Conservation (phyloP, 1,140 invertebrate species). For the Andrena cerasifolii region DNA sequence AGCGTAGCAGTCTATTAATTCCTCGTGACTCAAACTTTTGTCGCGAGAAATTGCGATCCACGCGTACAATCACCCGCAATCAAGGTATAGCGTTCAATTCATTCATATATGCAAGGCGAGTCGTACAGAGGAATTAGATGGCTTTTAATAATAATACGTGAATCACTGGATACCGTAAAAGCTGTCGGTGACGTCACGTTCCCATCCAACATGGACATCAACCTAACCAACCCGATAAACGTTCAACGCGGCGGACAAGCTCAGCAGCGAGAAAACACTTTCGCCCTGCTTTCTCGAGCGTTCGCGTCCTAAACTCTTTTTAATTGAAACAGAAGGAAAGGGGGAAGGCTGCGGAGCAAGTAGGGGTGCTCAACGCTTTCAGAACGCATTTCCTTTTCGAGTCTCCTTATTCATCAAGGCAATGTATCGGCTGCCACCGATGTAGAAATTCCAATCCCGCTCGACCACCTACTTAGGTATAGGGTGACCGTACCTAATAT, state of each 20-base stretch:
- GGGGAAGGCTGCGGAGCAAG: too few relatives aligned
- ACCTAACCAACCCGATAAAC: background rate
- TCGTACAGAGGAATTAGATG: slow-evolving; percentile 20
- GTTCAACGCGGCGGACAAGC: background rate
- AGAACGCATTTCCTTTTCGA: too few relatives aligned
- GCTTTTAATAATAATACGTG: slow-evolving; percentile 49
- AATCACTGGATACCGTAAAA: slow-evolving; percentile 44
- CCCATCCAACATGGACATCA: slow-evolving; percentile 10
- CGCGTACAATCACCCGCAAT: slow-evolving; percentile 45
- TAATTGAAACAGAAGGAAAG: too few relatives aligned
- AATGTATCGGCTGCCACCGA: too few relatives aligned
- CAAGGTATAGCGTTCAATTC: slow-evolving; percentile 24
- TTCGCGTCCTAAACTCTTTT: background rate
- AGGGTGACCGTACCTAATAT: too few relatives aligned
- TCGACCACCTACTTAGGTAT: too few relatives aligned
- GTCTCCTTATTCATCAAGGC: too few relatives aligned
- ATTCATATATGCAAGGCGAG: slow-evolving; percentile 44
- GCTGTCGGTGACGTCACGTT: slow-evolving; percentile 20
- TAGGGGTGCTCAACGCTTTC: too few relatives aligned
- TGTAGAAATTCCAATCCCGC: too few relatives aligned
- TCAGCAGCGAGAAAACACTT: too few relatives aligned
- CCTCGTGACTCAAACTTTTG: slow-evolving; percentile 46
- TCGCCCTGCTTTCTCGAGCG: background rate
- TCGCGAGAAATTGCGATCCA: slow-evolving; percentile 41
- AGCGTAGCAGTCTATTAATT: slow-evolving; percentile 41